phyloP scores from a whole-genome alignment of 92 coral and sea anemone species.

The Phymanthus crucifer region DNA sequence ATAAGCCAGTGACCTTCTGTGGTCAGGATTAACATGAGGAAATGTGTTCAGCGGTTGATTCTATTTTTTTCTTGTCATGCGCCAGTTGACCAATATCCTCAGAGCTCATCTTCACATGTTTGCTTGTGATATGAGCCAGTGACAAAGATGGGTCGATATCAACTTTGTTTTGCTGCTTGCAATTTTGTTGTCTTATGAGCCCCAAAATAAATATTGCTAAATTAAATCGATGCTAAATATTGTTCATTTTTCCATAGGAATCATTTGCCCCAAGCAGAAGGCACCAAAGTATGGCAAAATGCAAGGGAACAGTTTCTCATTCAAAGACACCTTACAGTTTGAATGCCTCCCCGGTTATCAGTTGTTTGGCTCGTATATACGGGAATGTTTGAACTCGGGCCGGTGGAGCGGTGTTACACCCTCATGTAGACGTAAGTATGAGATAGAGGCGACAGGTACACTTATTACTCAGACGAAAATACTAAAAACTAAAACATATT shows the following conservation, averaged over 20 bases:
- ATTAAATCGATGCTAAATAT: too few species aligned
- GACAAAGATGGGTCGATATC: not conserved
- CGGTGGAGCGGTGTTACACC: conserved; percentile 77
- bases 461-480: too few species aligned
- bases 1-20: too few species aligned
- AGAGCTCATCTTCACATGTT: not conserved
- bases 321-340: conserved; percentile 80
- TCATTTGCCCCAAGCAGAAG: conserved; percentile 63
- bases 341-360: conserved; percentile 78
- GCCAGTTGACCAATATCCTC: not conserved
- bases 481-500: too few species aligned
- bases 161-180: not conserved
- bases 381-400: conserved; percentile 75
- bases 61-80: not conserved
- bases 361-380: conserved; percentile 69
- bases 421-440: conserved; percentile 82
- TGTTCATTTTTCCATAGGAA: conserved; percentile 44
- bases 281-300: conserved; percentile 80
- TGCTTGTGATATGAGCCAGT: not conserved
- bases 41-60: not conserved
- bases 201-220: too few species aligned
- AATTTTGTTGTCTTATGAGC: too few species aligned
- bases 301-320: conserved; percentile 76
- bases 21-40: too few species aligned
- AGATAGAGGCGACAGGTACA: too few species aligned